Base-by-base conservation (phyloP, 2,797 vertebrate genomes). In the Cynopterus sphinx region DNA sequence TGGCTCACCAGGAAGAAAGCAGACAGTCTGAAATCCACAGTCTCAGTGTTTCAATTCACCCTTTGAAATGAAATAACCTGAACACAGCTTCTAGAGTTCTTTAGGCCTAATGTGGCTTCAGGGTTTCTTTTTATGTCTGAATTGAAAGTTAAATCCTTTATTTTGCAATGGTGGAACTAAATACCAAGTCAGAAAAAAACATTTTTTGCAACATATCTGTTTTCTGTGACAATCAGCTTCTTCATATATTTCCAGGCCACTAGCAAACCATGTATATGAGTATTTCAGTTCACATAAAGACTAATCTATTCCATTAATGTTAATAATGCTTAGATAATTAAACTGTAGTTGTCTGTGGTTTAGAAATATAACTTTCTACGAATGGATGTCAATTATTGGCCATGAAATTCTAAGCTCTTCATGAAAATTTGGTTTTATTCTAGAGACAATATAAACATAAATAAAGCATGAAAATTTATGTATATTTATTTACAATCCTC, bases 361-460 rank as follows among this genome's bases (percentile, higher is more conserved):
- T 85, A 63, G 57, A 81, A 33, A 63, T 0, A 46, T 15, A 36
- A 68, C 9, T 65, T 82, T 89, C 74, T 75, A 36, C 28, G 21
- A 82, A 33, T 39, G 21, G 84, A 89, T 7, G 12, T 55, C 21
- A 68, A 31, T 55, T 17, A 71, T 26, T 67, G 84, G 16, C 36
- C 57, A 41, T 81, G 10, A 10, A 53, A 67, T 86, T 84, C 19
- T 51, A 90, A 82, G 15, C 1, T 63, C 36, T 78, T n/a, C 11
- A 16, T 55, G 59, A 28, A 63, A 31, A 94, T 74, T 84, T 91
- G 33, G 33, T 93, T 24, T 43, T 70, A 82, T 82, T 89, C n/a
- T 57, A 61, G 28, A 85, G 16, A 96, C 94, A 84, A 89, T 17
- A 28, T 71, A 78, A 88, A 79, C 49, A 94, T 86, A 90, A 70